phyloP scores from a whole-genome alignment of 1,140 invertebrate species.

The Drosophila kikkawai region DNA sequence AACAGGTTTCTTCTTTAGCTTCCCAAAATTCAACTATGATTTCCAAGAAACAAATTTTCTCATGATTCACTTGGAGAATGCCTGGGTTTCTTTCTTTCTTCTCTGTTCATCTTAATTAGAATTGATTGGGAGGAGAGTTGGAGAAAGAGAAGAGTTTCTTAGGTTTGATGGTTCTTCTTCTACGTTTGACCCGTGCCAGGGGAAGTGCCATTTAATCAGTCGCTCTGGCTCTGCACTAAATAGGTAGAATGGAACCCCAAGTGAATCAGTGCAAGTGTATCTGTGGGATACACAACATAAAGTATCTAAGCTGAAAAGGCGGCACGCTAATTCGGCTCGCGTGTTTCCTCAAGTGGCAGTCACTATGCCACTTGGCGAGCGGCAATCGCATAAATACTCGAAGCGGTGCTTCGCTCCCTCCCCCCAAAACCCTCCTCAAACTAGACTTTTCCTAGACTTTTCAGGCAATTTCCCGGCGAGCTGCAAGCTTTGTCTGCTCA shows the following conservation, averaged over 20 bases:
- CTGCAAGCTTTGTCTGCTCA: constrained; percentile 82
- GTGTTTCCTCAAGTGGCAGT: constrained; percentile 82
- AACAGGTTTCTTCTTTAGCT: constrained; percentile 47
- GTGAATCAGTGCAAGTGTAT: constrained; percentile 71
- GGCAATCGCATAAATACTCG: constrained; percentile 78
- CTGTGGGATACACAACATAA: constrained; percentile 65
- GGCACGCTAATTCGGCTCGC: constrained; percentile 82
- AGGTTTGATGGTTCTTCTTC: constrained; percentile 24
- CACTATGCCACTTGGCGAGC: constrained; percentile 79
- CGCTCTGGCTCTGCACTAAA: constrained; percentile 25
- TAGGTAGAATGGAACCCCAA: constrained; percentile 7
- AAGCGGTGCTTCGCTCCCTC: background rate
- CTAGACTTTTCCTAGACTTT: constrained; percentile 47
- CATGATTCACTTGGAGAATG: constrained; percentile 58
- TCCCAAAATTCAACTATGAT: constrained; percentile 72
- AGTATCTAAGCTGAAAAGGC: constrained; percentile 65
- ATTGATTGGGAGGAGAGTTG: constrained; percentile 61
- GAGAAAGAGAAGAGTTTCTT: constrained; percentile 29
- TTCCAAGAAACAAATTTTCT: constrained; percentile 77
- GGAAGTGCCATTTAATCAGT: constrained; percentile 77
- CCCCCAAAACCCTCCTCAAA: constrained; percentile 2
- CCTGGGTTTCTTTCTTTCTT: constrained; percentile 17
- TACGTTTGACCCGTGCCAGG: constrained; percentile 56
- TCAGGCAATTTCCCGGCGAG: constrained; percentile 80
- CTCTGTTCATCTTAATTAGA: constrained; percentile 59